phyloP scores from a whole-genome alignment of 1,140 invertebrate species.

The Psix sp. region DNA sequence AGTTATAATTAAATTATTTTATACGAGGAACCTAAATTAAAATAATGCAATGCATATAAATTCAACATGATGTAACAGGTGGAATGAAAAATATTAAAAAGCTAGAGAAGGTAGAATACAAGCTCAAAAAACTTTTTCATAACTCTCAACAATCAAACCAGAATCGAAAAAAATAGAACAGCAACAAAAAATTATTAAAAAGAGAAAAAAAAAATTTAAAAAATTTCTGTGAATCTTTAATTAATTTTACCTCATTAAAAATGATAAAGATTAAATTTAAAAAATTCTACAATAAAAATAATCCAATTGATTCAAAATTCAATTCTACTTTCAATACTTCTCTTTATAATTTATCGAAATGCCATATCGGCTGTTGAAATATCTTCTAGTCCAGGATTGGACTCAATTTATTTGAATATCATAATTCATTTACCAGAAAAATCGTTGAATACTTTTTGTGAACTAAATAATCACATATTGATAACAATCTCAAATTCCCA shows the following conservation, averaged over 20 bases:
- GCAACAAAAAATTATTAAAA: conserved; percentile 12
- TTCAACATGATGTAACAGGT: too few species aligned
- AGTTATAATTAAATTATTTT: too few species aligned
- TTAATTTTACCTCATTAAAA: background rate
- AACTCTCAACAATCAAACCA: background rate
- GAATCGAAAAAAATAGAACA: conserved; percentile 5
- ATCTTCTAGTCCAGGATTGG: conserved; percentile 4
- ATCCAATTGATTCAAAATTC: background rate
- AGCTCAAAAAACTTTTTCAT: conserved; percentile 1
- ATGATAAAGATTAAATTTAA: conserved; percentile 20
- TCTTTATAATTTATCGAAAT: background rate
- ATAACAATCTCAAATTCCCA: background rate
- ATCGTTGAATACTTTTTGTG: background rate
- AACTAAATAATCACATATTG: conserved; percentile 8
- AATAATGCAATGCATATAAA: too few species aligned
- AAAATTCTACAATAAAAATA: conserved; percentile 31
- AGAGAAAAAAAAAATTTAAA: conserved; percentile 4
- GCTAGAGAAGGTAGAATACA: background rate
- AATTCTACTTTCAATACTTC: conserved; percentile 12
- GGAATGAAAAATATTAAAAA: conserved; percentile 3
- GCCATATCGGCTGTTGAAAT: too few species aligned
- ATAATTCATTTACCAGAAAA: background rate
- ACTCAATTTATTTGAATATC: conserved; percentile 2
- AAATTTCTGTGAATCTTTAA: conserved; percentile 9
- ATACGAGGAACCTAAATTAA: too few species aligned